phyloP scores from a whole-genome alignment of 2,113 vertebrate genomes.

The Lepisosteus oculatus region DNA sequence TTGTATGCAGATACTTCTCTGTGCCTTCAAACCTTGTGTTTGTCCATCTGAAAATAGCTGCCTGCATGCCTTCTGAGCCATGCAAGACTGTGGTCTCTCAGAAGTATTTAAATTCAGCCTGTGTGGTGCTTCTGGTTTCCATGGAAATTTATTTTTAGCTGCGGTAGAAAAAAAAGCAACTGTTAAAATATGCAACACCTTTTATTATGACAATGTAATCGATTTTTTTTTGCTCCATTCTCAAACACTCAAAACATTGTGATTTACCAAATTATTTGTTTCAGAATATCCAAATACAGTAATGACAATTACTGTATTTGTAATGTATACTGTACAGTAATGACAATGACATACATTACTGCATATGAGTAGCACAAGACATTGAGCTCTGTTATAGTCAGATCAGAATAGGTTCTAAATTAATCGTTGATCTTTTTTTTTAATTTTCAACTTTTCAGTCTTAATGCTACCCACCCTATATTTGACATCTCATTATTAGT shows the following conservation, averaged over 20 bases:
- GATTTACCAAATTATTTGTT: slow-evolving; percentile 4
- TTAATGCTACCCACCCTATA: neutral
- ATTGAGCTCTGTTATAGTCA: neutral
- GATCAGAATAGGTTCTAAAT: slow-evolving; percentile 8
- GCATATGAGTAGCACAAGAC: neutral
- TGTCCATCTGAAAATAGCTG: slow-evolving; percentile 16
- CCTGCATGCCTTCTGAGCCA: slow-evolving; percentile 8
- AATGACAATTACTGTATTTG: neutral
- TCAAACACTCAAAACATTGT: neutral
- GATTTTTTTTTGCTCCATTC: slow-evolving; percentile 35
- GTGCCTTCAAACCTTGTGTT: neutral
- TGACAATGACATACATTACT: neutral
- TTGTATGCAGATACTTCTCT: neutral
- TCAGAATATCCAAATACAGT: slow-evolving; percentile 8
- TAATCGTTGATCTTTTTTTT: slow-evolving; percentile 9
- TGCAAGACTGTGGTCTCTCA: slow-evolving; percentile 20
- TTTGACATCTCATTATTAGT: neutral
- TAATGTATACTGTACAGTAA: neutral
- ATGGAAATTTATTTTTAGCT: slow-evolving; percentile 73
- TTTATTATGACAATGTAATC: slow-evolving; percentile 16
- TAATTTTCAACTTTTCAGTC: slow-evolving; percentile 12
- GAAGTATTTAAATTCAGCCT: slow-evolving; percentile 52
- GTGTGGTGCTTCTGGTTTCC: slow-evolving; percentile 71
- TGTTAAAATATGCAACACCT: slow-evolving; percentile 64
- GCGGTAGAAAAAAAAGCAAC: slow-evolving; percentile 47